These are phyloP conservation scores for Nycteola revayana DNA, from an alignment of 2,888 invertebrate genomes.

Conservation along the genomic window DNA sequence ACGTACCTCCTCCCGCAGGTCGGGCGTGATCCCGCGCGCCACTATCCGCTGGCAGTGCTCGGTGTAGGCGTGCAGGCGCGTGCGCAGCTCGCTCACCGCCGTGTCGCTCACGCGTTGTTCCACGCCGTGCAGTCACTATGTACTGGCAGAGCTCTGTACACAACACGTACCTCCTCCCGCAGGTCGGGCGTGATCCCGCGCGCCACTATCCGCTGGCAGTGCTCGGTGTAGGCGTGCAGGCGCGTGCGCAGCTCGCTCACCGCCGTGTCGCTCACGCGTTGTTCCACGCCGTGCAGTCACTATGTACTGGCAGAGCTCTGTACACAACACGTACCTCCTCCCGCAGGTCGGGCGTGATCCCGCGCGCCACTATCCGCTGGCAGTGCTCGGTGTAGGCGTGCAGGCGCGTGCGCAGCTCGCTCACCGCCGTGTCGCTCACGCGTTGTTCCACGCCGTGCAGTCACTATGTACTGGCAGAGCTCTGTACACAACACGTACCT, in stretches of 20 bases:
- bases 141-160: too few species aligned
- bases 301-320: too few species aligned
- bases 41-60: conserved; percentile 7
- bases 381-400: conserved; percentile 76
- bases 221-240: conserved; percentile 85
- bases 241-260: neutral
- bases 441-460: too few species aligned
- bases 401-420: neutral
- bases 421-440: too few species aligned
- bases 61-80: neutral
- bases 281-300: too few species aligned
- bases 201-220: conserved; percentile 72
- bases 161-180: conserved; percentile 1
- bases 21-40: conserved; percentile 46
- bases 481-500: conserved; percentile 65
- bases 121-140: too few species aligned
- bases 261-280: too few species aligned
- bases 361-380: conserved; percentile 52
- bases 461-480: too few species aligned
- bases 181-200: conserved; percentile 2
- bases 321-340: conserved; percentile 83
- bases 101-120: too few species aligned
- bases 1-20: conserved; percentile 87
- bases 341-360: conserved; percentile 79
- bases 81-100: neutral